Evolutionary conservation across 1,140 invertebrate species (phyloP), one percentile per base, ranked within the genome.

Genomic region (Mycetomoellerius zeteki): DNA sequence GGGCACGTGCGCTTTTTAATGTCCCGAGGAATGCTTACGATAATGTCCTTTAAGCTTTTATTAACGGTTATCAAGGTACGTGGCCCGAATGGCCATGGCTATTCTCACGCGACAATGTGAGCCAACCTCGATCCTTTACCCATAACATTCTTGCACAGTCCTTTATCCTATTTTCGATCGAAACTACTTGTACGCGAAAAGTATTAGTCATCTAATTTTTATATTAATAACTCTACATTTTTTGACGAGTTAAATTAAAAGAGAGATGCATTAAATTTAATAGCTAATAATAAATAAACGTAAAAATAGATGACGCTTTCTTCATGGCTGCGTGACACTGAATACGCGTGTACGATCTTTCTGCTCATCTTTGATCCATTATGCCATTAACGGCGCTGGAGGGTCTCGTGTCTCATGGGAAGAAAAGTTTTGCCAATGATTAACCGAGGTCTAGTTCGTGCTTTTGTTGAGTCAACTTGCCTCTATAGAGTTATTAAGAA

Each of bases 11-110:
- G 94, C 92, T 94, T 94, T 95, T 95, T 95, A 95, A 95, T 95
- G 94, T 95, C 88, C 87, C 92, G 71, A 86, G 91, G 92, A 93
- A 95, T 94, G 89, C 91, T 94, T 80, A 92, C 94, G 94, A 95
- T 95, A 95, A 95, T 95, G 93, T 92, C 90, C 93, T 93, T 95
- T 93, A 95, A 95, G 95, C 91, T 95, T 95, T 95, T 95, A 95
- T 95, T 93, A 94, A 95, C 92, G 94, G 92, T 94, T 95, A 95
- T 93, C 93, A 91, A 84, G 8, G 85, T 92, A 95, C 95, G 95
- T 95, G 95, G 92, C 4, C 87, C 90, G 94, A 94, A 95, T 95
- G 81, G 93, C 86, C 92, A 93, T 85, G 86, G 91, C 91, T 67
- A 87, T 91, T 91, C 90, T 80, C 71, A 86, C 88, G 89, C 90